A percentile compares a stretch with the other conserved stretches of the same genome.
Conservation (phyloP, 2,113 vertebrate species). For the Archilochus colubris region DNA sequence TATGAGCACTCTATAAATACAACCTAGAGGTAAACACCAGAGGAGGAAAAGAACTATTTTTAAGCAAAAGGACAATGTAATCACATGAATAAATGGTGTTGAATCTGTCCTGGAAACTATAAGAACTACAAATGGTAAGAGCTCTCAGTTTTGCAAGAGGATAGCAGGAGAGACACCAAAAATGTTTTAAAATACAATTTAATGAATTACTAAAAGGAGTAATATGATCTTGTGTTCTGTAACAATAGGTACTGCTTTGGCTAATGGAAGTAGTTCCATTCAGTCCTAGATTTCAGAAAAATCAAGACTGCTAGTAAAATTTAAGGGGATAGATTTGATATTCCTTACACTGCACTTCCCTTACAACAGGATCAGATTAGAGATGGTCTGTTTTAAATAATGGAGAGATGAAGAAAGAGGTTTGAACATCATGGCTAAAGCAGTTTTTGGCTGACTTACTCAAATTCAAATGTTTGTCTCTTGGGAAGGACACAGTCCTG, state of each 20-base stretch:
- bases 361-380: background rate
- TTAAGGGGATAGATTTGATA: background rate
- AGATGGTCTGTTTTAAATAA: background rate
- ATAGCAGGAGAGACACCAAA: background rate
- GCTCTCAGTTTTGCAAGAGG: background rate
- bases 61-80: slow-evolving; percentile 62
- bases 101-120: slow-evolving; percentile 10
- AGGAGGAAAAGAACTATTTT: slow-evolving; percentile 67
- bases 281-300: background rate
- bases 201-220: background rate
- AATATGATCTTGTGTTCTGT: background rate
- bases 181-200: background rate
- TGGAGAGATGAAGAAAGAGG: background rate
- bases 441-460: background rate
- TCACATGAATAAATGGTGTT: slow-evolving; percentile 19
- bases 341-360: background rate
- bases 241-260: background rate
- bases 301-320: background rate
- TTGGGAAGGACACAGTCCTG: background rate
- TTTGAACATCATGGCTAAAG: background rate
- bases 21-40: slow-evolving; percentile 55
- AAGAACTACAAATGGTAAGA: background rate
- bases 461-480: background rate
- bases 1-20: slow-evolving; percentile 66
- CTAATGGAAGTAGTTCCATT: background rate